phyloP scores from a whole-genome alignment of 2,888 invertebrate genomes.

The Parapristionchus giblindavisi region DNA sequence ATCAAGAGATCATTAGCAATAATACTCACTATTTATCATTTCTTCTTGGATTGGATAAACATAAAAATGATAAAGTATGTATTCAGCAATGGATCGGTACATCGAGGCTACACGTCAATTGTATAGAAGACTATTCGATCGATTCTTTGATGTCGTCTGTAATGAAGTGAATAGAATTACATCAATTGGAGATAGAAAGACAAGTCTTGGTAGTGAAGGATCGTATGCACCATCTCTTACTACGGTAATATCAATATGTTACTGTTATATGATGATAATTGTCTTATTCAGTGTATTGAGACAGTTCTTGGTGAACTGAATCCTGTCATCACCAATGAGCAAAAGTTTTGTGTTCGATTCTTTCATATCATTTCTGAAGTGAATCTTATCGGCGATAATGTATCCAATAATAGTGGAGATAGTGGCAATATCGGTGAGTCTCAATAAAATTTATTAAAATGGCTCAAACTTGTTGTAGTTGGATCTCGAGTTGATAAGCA shows the following conservation, averaged over 20 bases:
- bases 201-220: neutral
- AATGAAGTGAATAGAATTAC: conserved; percentile 27
- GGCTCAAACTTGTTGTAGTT: conserved; percentile 38
- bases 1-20: no score
- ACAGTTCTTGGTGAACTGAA: conserved; percentile 88
- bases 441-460: no score
- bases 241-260: neutral
- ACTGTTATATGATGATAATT: neutral
- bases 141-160: conserved; percentile 50
- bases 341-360: no score
- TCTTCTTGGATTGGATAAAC: no score
- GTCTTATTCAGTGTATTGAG: conserved; percentile 77
- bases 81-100: conserved; percentile 56
- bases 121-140: conserved; percentile 61
- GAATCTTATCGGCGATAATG: no score
- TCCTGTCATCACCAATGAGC: conserved; percentile 89
- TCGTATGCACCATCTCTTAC: conserved; percentile 10
- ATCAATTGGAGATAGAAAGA: neutral
- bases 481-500: conserved; percentile 62
- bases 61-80: no score
- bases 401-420: no score
- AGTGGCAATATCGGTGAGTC: no score
- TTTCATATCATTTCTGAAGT: no score
- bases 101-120: conserved; percentile 58
- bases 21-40: no score